Evolutionary conservation across 2,797 vertebrate species (phyloP).

Genomic region (Pangasius sanitwongsei): DNA sequence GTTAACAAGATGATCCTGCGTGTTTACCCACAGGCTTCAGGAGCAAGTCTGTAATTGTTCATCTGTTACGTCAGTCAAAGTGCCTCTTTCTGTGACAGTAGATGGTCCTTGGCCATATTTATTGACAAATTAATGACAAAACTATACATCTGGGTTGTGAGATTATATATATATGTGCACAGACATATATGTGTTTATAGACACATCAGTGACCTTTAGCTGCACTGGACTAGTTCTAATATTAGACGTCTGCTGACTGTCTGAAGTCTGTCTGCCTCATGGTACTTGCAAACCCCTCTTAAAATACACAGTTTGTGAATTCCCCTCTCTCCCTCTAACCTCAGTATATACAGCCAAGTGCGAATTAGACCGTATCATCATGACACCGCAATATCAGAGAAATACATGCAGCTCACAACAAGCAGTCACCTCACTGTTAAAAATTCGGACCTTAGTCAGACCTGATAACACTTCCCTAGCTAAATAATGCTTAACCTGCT

Average conservation of each 20-base stretch:
- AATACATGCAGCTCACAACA: background rate
- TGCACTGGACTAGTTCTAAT: conserved; percentile 61
- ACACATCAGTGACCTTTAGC: conserved; percentile 55
- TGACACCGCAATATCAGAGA: conserved; percentile 33
- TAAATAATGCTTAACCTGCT: background rate
- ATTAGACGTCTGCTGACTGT: conserved; percentile 74
- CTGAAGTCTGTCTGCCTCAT: conserved; percentile 55
- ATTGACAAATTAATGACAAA: background rate
- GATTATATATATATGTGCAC: background rate
- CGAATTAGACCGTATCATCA: conserved; percentile 56
- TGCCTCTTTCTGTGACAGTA: background rate
- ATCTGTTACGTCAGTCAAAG: background rate
- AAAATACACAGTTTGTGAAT: conserved; percentile 46
- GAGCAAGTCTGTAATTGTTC: background rate
- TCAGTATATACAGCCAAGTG: conserved; percentile 7
- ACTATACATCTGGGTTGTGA: background rate
- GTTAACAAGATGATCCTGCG: background rate
- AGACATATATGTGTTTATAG: background rate
- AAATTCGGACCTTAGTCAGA: conserved; percentile 1
- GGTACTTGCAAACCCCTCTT: conserved; percentile 28
- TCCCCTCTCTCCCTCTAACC: conserved; percentile 17
- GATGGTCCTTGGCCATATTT: background rate
- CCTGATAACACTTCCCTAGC: background rate
- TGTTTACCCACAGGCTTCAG: background rate
- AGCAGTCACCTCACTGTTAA: background rate